Percentiles rank a stretch among this genome's conserved stretches.
Evolutionary conservation across 2,888 invertebrate genomes (phyloP).

Genomic region (Tetheella fluctuosa): DNA sequence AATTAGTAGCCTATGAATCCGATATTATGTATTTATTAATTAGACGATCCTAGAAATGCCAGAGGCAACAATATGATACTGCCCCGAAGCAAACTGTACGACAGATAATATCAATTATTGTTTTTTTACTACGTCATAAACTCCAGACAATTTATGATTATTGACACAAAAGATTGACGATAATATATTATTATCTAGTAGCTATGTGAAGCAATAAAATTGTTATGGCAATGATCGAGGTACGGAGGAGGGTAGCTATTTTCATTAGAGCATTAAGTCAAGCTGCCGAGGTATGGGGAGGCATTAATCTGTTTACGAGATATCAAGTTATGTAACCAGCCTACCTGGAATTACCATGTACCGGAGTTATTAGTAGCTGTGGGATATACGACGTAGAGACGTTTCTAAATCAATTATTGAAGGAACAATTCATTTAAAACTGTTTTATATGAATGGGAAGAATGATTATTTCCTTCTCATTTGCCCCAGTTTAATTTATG

Average conservation of each 20-base stretch:
- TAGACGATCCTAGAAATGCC: conserved; percentile 22
- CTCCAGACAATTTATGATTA: conserved; percentile 45
- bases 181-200: conserved; percentile 48
- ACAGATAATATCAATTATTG: conserved; percentile 21
- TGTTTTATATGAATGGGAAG: no score
- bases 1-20: not conserved
- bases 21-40: conserved; percentile 22
- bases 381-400: conserved; percentile 21
- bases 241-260: conserved; percentile 50
- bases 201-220: conserved; percentile 53
- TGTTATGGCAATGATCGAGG: conserved; percentile 45
- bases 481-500: no score
- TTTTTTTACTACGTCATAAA: conserved; percentile 36
- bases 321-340: conserved; percentile 62
- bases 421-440: not conserved
- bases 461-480: no score
- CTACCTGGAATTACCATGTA: conserved; percentile 51
- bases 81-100: conserved; percentile 17
- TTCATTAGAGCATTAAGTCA: conserved; percentile 70
- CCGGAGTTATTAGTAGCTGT: conserved; percentile 40
- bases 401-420: conserved; percentile 7
- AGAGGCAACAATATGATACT: conserved; percentile 20
- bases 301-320: conserved; percentile 74
- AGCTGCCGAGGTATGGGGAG: conserved; percentile 50
- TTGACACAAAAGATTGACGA: conserved; percentile 47